Evolutionary conservation across 1,140 invertebrate genomes (phyloP), one percentile per base, ranked within the genome.

Genomic region (Drosophila melanica): DNA sequence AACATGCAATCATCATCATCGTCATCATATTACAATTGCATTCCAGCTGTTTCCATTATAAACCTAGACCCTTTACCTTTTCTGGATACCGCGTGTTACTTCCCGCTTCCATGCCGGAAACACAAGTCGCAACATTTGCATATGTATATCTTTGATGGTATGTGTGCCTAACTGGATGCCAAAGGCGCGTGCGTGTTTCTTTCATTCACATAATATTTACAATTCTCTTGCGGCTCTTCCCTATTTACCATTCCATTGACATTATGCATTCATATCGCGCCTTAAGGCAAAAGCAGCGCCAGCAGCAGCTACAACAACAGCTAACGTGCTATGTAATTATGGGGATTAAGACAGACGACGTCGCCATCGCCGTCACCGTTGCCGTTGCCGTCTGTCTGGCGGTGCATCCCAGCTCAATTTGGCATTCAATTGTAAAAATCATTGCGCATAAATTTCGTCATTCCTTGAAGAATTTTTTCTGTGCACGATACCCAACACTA

Each of bases 361-460:
- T 51, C 18, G 10, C 27, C 16, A 27, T 20, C 45, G 20, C 9
- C 18, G n/a, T 53, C 27, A n/a, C n/a, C n/a, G n/a, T n/a, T n/a
- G n/a, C n/a, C n/a, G n/a, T n/a, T n/a, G 42, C 37, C 54, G 20
- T 41, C 44, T 16, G 55, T 58, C 27, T 64, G 50, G 30, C 45
- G 54, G 50, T 73, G 63, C 54, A 67, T 67, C 50, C 50, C 57
- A 60, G 60, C 82, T 70, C 69, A 72, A 86, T 87, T 87, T 86
- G 78, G 75, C 78, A 81, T 87, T 82, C 82, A 87, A 87, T 86
- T 87, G 82, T 68, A 70, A 81, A 82, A 79, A 77, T 72, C 42
- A 78, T 73, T 82, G 71, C 75, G 79, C 79, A 86, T 86, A 73
- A 76, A 79, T 86, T 86, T 87, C 75, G 72, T 79, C 82, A 82